Conservation (phyloP, 2,113 vertebrate genomes). For the Varanus salvator region DNA sequence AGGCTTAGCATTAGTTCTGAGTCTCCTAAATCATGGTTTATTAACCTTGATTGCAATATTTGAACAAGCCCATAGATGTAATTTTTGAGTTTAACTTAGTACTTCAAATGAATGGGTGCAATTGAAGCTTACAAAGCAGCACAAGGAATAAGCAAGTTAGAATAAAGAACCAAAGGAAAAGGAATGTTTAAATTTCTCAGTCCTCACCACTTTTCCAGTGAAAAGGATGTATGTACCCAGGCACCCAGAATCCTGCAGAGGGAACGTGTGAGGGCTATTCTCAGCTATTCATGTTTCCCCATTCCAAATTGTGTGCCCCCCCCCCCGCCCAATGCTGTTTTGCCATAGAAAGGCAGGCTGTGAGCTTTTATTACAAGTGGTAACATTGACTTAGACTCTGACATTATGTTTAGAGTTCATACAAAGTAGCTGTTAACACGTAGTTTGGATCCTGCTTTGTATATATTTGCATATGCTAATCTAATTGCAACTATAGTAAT, state of each 20-base stretch:
- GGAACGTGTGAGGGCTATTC: not conserved
- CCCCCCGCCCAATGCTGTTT: not conserved
- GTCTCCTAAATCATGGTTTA: not conserved
- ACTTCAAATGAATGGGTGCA: not conserved
- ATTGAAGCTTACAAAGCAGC: not conserved
- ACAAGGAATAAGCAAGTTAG: not conserved
- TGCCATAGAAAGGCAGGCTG: not conserved
- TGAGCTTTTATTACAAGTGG: not conserved
- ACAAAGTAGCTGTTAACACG: too few relatives aligned
- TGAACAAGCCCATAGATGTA: not conserved
- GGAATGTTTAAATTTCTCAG: too few relatives aligned
- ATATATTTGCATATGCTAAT: too few relatives aligned
- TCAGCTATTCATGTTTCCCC: not conserved
- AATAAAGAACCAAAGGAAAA: not conserved
- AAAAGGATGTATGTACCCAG: not conserved
- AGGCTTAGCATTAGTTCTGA: not conserved
- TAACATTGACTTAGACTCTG: not conserved
- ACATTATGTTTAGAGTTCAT: not conserved
- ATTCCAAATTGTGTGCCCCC: not conserved
- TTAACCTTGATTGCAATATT: not conserved
- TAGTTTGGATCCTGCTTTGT: too few relatives aligned
- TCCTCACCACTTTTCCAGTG: not conserved
- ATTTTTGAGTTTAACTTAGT: not conserved
- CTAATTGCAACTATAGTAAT: too few relatives aligned
- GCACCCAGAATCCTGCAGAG: not conserved